A percentile compares a stretch with the other conserved stretches of the same genome.
Evolutionary conservation across 2,797 vertebrate species (phyloP).

Genomic region (Epinephelus coioides): DNA sequence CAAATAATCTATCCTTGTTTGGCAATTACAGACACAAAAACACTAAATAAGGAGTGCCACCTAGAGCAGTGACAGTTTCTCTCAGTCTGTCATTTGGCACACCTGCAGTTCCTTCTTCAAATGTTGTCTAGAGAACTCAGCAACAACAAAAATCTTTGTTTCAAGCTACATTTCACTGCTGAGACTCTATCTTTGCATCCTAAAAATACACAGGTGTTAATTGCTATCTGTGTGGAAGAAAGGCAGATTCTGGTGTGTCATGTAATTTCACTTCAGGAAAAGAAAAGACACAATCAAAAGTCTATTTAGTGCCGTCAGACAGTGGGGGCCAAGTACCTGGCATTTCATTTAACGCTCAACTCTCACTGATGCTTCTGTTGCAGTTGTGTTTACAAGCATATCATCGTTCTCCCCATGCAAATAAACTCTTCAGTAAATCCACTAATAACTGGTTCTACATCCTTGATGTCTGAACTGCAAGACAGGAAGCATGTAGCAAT

Average conservation of each 20-base stretch:
- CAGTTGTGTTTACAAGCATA: constrained; percentile 50
- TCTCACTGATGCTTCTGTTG: constrained; percentile 38
- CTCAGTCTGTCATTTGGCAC: constrained; percentile 28
- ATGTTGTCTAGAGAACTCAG: constrained; percentile 16
- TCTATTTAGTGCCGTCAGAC: constrained; percentile 22
- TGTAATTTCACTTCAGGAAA: constrained; percentile 34
- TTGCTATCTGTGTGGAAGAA: constrained; percentile 42
- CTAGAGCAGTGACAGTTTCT: constrained; percentile 9
- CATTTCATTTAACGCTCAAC: constrained; percentile 43
- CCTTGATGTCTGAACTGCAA: constrained; percentile 49
- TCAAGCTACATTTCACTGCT: constrained; percentile 20
- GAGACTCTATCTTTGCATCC: constrained; percentile 28
- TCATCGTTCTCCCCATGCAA: constrained; percentile 23
- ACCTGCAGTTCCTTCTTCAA: constrained; percentile 44
- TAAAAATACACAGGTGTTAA: constrained; percentile 57
- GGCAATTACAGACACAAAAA: constrained; percentile 22
- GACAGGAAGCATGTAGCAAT: constrained; percentile 42
- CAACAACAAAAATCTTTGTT: constrained; percentile 15
- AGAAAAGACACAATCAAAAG: constrained; percentile 28
- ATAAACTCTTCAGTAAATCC: constrained; percentile 33
- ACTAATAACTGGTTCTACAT: constrained; percentile 51
- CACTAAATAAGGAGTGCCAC: constrained; percentile 23
- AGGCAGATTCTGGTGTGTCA: constrained; percentile 17
- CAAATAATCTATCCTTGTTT: constrained; percentile 25
- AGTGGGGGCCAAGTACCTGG: constrained; percentile 6